A percentile compares a stretch with the other conserved stretches of the same genome.
Conservation (phyloP, 1,140 invertebrate genomes). For the Aphidius ervi region DNA sequence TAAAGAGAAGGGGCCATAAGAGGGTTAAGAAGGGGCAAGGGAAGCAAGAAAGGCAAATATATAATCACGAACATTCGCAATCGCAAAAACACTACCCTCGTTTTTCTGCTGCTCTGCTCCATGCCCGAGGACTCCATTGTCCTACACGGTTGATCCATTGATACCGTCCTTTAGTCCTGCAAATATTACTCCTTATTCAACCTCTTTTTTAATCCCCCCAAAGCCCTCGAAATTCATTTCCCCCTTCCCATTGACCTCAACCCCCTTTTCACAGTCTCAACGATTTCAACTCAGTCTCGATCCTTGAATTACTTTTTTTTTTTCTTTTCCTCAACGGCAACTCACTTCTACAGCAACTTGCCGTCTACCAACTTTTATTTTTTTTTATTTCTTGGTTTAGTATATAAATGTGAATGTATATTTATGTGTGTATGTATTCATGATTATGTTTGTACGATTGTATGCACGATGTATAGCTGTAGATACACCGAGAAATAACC, state of each 20-base stretch:
- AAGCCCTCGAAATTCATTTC: not conserved
- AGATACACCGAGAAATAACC: too few species aligned
- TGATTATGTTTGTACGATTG: not conserved
- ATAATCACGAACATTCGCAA: conserved; percentile 1
- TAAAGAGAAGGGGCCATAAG: not conserved
- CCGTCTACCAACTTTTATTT: too few species aligned
- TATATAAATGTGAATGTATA: not conserved
- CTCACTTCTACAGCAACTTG: too few species aligned
- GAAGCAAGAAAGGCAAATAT: conserved; percentile 16
- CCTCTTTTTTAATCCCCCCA: not conserved
- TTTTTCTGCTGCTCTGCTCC: conserved; percentile 47
- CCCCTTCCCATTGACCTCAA: not conserved
- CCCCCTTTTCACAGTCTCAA: not conserved
- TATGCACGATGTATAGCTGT: too few species aligned
- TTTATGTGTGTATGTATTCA: not conserved
- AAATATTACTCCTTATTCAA: conserved; percentile 14
- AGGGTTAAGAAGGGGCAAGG: conserved; percentile 11
- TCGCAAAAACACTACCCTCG: conserved; percentile 15
- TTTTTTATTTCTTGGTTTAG: too few species aligned
- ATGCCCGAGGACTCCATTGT: conserved; percentile 44
- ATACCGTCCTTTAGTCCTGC: conserved; percentile 25
- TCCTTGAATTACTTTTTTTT: too few species aligned
- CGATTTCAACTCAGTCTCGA: too few species aligned
- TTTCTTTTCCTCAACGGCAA: too few species aligned
- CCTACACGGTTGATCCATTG: conserved; percentile 31